Base-by-base conservation (phyloP, 2,797 vertebrate species). In the Alcedo atthis region DNA sequence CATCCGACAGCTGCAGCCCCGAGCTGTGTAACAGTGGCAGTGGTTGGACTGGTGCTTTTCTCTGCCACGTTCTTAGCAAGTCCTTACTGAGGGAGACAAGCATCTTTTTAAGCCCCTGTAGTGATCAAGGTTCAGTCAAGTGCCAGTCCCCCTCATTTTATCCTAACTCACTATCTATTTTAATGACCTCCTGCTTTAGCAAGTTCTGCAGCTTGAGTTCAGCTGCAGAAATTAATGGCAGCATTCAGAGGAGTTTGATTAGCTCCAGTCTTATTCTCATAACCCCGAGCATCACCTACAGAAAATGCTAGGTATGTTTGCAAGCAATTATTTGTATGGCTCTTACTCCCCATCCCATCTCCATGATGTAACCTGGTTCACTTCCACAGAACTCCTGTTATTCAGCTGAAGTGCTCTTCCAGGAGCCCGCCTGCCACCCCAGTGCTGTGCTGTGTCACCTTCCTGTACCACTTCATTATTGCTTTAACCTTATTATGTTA, bases 401-500 rank as follows among this genome's bases (percentile, higher is more conserved):
- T 5, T 81, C 59, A 42, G 43, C 64, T 89, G 21, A 78, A 78
- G 37, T 62, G 75, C 69, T 58, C 45, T 18, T 55, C 35, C 74
- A 73, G n/a, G 48, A 74, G 61, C 24, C 59, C 0, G 0, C 4
- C 69, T 64, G n/a, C 7, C 13, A 0, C 54, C 15, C 9, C 4
- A 4, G 73, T 19, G 25, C 46, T 73, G 58, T 22, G 43, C 10
- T 55, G 68, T 64, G 78, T 61, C n/a, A 11, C 17, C 6, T 43
- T 61, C 62, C 45, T 58, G 49, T 25, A 53, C 49, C 16, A 5
- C 67, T 85, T 75, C 91, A 91, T 86, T 86, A 81, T 58, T 86
- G 37, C 22, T 88, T 95, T 94, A 93, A 95, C 79, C 84, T 91
- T 54, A 82, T 77, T 46, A 76, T 54, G 61, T 62, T 81, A 49